Base-by-base conservation (phyloP, 2,797 vertebrate species). In the Gila robusta region DNA sequence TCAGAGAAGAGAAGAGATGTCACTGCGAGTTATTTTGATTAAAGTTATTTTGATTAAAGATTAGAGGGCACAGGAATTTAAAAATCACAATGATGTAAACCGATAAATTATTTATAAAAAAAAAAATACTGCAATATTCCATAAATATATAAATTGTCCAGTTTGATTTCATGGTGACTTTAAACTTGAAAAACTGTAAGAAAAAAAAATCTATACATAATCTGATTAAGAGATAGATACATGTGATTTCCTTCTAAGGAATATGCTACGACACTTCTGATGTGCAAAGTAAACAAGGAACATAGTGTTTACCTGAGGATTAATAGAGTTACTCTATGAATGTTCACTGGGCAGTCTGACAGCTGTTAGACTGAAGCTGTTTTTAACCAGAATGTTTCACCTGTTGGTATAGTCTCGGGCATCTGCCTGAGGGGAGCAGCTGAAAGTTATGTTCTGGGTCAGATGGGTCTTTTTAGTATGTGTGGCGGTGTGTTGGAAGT, bases 361-460 rank as follows among this genome's bases (percentile, higher is more conserved):
- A 80, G 17, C 59, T 41, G 37, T 71, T 71, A 37, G 37, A 23
- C 14, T 37, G 66, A 69, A 69, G 6, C 17, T 14, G 16, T 44
- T 59, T 66, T 49, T 54, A 21, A 74, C 19, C 44, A 3, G 19
- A 35, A 76, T 54, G 5, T 54, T 32, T 54, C 1, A 5, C 47
- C 47, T 47, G 56, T 47, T 66, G 10, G 39, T 23, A 59, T 23
- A 59, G 59, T 41, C 56, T 64, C 2, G 1, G 59, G 39, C 8
- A 67, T 80, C 39, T 67, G 62, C 62, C 62, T 49, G 62, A 49
- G 62, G 41, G 26, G 79, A 49, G 26, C 59, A 66, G 41, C 23
- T 79, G 56, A 79, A 79, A 39, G 54, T 44, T 26, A 6, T 47
- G 54, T 28, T 79, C 23, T 41, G 39, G 39, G 9, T 79, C 39